A percentile compares a stretch with the other conserved stretches of the same genome.
phyloP scores from a whole-genome alignment of 1,140 invertebrate species.

The Drosophila ironensis region DNA sequence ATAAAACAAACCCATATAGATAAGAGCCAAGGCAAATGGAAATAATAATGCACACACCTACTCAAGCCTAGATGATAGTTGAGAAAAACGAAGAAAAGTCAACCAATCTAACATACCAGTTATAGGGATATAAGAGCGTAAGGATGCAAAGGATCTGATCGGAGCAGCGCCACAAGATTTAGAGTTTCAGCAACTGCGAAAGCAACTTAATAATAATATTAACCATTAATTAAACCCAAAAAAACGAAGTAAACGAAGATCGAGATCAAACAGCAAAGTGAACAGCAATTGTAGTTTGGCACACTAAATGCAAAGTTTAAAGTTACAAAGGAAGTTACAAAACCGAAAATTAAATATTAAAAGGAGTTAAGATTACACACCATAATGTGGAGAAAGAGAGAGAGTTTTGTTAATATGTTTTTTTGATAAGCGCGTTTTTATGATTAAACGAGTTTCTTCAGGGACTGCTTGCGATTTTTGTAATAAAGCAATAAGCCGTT shows the following conservation, averaged over 20 bases:
- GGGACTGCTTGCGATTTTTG: slow-evolving; percentile 75
- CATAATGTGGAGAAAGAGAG: slow-evolving; percentile 23
- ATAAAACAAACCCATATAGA: slow-evolving; percentile 20
- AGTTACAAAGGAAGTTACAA: slow-evolving; percentile 4
- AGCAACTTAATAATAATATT: slow-evolving; percentile 55
- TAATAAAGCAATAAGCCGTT: slow-evolving; percentile 72
- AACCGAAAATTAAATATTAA: background rate
- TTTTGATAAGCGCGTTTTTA: slow-evolving; percentile 72
- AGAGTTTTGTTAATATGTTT: slow-evolving; percentile 68
- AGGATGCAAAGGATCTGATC: slow-evolving; percentile 30
- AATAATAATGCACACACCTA: slow-evolving; percentile 64
- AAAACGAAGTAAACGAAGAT: background rate
- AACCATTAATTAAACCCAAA: slow-evolving; percentile 39
- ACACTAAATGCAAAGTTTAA: slow-evolving; percentile 45
- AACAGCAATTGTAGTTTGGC: slow-evolving; percentile 54
- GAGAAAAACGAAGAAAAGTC: slow-evolving; percentile 19
- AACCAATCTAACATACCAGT: slow-evolving; percentile 37
- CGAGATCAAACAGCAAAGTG: background rate
- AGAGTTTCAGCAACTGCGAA: slow-evolving; percentile 71
- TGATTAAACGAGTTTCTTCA: slow-evolving; percentile 68
- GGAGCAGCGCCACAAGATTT: slow-evolving; percentile 66
- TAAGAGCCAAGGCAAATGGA: slow-evolving; percentile 49
- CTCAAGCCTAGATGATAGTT: slow-evolving; percentile 55
- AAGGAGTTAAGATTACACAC: slow-evolving; percentile 30
- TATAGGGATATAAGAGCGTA: slow-evolving; percentile 56